Evolutionary conservation across 2,113 vertebrate species (phyloP).

Genomic region (Plecotus auritus): DNA sequence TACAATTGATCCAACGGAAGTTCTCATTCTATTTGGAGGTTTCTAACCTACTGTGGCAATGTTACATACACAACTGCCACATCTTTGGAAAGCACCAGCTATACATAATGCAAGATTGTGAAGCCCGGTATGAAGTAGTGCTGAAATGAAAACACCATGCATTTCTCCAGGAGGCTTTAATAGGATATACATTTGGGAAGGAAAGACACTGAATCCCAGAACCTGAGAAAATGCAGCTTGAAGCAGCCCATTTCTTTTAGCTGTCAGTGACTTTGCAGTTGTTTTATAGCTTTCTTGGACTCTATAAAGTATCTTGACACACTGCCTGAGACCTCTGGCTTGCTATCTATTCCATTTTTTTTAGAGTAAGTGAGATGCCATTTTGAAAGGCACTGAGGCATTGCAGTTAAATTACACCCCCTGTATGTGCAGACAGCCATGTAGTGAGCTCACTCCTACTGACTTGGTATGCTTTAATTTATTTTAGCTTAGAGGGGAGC

Average conservation of each 20-base stretch:
- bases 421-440: slow-evolving; percentile 45
- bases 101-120: background rate
- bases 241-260: slow-evolving; percentile 56
- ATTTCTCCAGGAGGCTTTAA: background rate
- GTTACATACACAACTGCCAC: background rate
- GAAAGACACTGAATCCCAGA: background rate
- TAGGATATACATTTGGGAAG: slow-evolving; percentile 7
- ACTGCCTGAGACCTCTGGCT: slow-evolving; percentile 64
- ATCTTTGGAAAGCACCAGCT: background rate
- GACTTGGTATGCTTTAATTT: slow-evolving; percentile 25
- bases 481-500: background rate
- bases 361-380: slow-evolving; percentile 75
- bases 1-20: background rate
- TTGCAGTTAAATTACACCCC: slow-evolving; percentile 65
- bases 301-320: slow-evolving; percentile 71
- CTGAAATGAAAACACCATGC: background rate
- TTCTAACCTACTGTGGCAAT: background rate
- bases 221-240: background rate
- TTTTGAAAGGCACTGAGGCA: slow-evolving; percentile 68
- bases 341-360: slow-evolving; percentile 53
- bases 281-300: slow-evolving; percentile 67
- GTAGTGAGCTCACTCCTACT: slow-evolving; percentile 47
- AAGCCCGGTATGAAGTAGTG: background rate
- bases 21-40: background rate
- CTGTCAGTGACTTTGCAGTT: slow-evolving; percentile 57